phyloP scores from a whole-genome alignment of 1,140 invertebrate genomes.

The Bombyx mandarina region DNA sequence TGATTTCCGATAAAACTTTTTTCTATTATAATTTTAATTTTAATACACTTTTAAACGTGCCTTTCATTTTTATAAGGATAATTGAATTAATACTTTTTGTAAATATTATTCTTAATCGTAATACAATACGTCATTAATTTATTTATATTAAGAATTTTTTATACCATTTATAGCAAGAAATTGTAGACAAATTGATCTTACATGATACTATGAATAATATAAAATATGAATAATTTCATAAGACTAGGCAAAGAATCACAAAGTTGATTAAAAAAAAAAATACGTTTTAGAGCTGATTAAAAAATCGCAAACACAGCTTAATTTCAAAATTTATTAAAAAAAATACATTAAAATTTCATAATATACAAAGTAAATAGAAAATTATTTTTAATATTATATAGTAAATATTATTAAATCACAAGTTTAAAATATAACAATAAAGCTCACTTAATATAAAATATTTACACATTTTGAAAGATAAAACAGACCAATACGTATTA shows the following conservation, averaged over 20 bases:
- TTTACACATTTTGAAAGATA: too few species aligned
- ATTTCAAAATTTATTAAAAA: slow-evolving; percentile 8
- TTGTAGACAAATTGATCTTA: not conserved
- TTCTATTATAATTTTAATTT: slow-evolving; percentile 11
- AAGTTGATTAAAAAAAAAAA: slow-evolving; percentile 19
- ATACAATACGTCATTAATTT: slow-evolving; percentile 11
- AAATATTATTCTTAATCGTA: slow-evolving; percentile 31
- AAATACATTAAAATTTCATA: not conserved
- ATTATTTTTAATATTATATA: not conserved
- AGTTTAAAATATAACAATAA: not conserved
- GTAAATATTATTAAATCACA: not conserved
- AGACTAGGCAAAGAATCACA: slow-evolving; percentile 55
- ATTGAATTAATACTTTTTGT: slow-evolving; percentile 19
- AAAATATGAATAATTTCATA: slow-evolving; percentile 69
- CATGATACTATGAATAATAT: slow-evolving; percentile 54
- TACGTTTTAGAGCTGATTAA: slow-evolving; percentile 29
- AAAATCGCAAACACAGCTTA: slow-evolving; percentile 19
- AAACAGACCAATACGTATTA: too few species aligned
- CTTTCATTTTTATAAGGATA: slow-evolving; percentile 34
- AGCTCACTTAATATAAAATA: too few species aligned
- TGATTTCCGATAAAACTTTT: slow-evolving; percentile 40
- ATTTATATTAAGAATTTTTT: too few species aligned
- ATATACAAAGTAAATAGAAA: not conserved
- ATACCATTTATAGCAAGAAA: too few species aligned
- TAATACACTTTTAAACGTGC: slow-evolving; percentile 43